These are phyloP conservation scores for Lathamus discolor DNA, from an alignment of 2,113 vertebrate species.

Conservation along the genomic window DNA sequence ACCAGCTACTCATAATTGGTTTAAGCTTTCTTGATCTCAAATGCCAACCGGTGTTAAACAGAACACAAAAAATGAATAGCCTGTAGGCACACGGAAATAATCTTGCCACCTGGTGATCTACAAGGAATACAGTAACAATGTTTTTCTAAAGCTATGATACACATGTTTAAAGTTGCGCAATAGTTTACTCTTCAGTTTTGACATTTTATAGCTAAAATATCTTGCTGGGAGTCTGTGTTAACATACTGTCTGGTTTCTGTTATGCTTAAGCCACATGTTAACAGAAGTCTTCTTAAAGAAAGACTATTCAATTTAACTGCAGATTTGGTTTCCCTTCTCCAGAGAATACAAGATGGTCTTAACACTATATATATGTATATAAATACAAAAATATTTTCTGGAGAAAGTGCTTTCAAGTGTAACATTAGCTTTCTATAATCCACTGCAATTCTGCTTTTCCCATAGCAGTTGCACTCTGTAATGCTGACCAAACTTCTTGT, in stretches of 20 bases:
- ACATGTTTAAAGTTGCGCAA: neutral
- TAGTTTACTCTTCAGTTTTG: neutral
- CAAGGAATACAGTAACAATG: neutral
- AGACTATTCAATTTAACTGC: neutral
- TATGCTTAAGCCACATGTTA: neutral
- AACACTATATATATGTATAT: neutral
- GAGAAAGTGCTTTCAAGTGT: neutral
- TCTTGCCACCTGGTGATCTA: neutral
- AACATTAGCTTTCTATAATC: neutral
- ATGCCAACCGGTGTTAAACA: slow-evolving; percentile 40
- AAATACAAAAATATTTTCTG: neutral
- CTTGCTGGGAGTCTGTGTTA: neutral
- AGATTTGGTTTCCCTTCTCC: neutral
- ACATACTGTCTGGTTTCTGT: neutral
- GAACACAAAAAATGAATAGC: slow-evolving; percentile 24
- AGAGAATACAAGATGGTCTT: neutral
- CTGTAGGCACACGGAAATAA: neutral
- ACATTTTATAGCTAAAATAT: neutral
- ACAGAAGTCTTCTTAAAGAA: slow-evolving; percentile 3
- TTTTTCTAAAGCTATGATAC: neutral
- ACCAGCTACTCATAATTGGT: slow-evolving; percentile 64
- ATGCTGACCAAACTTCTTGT: neutral
- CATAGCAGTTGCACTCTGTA: neutral
- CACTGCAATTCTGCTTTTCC: neutral
- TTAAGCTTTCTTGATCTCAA: slow-evolving; percentile 50